These are phyloP conservation scores for Drosophila virilis DNA, from an alignment of 1,140 invertebrate genomes.

Conservation along the genomic window DNA sequence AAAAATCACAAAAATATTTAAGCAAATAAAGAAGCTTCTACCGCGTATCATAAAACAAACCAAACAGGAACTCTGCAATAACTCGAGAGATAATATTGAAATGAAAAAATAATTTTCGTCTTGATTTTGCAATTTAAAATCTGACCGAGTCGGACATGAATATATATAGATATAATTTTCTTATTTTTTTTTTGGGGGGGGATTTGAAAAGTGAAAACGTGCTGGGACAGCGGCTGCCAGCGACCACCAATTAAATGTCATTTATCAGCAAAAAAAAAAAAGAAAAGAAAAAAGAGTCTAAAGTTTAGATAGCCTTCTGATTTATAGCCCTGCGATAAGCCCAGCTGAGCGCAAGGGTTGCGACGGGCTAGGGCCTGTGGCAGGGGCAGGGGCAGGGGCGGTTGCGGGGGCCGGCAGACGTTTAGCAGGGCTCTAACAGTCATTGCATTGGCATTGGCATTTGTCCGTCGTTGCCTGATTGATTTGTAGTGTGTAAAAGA, in stretches of 20 bases:
- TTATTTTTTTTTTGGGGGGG: neutral
- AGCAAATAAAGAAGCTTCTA: conserved; percentile 50
- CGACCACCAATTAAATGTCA: conserved; percentile 74
- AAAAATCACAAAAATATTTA: conserved; percentile 46
- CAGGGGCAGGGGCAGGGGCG: neutral
- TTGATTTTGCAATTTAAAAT: conserved; percentile 14
- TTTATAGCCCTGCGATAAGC: conserved; percentile 74
- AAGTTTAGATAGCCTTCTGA: conserved; percentile 83
- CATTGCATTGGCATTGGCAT: conserved; percentile 46
- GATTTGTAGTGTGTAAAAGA: conserved; percentile 70
- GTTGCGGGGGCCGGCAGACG: neutral
- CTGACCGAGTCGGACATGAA: conserved; percentile 7
- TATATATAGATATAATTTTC: conserved; percentile 1
- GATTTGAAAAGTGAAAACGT: conserved; percentile 54
- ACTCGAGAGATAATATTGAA: conserved; percentile 13
- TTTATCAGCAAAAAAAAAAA: conserved; percentile 62
- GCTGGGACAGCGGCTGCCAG: conserved; percentile 34
- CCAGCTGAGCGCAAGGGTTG: conserved; percentile 34
- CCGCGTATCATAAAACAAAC: conserved; percentile 40
- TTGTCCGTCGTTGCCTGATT: conserved; percentile 44
- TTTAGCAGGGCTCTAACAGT: neutral
- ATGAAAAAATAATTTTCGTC: conserved; percentile 18
- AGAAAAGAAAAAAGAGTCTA: conserved; percentile 58
- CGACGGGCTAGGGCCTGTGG: neutral
- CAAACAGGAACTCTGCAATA: conserved; percentile 19